These are phyloP conservation scores for Hemiprocne comata DNA, from an alignment of 2,113 vertebrate genomes.

Conservation along the genomic window DNA sequence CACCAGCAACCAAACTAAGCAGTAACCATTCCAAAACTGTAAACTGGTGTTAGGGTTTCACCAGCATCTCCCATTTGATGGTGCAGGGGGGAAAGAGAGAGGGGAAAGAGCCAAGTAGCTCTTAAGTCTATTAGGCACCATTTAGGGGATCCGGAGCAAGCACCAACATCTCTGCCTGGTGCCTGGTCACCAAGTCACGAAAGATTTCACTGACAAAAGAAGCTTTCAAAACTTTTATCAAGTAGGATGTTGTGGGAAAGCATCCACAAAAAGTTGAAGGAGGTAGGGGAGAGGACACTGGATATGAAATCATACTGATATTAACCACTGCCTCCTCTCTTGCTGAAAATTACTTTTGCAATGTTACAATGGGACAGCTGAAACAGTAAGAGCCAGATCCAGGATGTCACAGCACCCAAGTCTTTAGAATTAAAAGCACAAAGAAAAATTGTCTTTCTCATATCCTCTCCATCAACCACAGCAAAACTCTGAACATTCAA, in stretches of 20 bases:
- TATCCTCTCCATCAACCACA: not conserved
- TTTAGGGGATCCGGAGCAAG: not conserved
- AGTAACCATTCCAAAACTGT: not conserved
- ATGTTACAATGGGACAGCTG: not conserved
- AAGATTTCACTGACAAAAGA: not conserved
- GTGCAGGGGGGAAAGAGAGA: not conserved
- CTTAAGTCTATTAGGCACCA: not conserved
- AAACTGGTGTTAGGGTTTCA: not conserved
- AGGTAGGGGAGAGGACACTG: not conserved
- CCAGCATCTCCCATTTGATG: not conserved
- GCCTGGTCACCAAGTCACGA: not conserved
- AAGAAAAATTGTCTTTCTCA: not conserved
- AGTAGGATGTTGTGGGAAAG: not conserved
- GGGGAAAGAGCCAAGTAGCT: not conserved
- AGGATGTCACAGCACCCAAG: not conserved
- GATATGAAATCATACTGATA: not conserved
- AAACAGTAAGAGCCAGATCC: not conserved
- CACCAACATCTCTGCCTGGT: not conserved
- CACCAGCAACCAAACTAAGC: not conserved
- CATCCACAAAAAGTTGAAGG: not conserved
- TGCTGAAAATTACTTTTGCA: not conserved
- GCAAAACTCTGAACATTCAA: not conserved
- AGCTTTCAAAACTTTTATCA: not conserved
- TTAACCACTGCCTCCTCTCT: not conserved
- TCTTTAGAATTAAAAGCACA: not conserved